Evolutionary conservation across 1,140 invertebrate genomes (phyloP).

Genomic region (Zaprionus africanus): DNA sequence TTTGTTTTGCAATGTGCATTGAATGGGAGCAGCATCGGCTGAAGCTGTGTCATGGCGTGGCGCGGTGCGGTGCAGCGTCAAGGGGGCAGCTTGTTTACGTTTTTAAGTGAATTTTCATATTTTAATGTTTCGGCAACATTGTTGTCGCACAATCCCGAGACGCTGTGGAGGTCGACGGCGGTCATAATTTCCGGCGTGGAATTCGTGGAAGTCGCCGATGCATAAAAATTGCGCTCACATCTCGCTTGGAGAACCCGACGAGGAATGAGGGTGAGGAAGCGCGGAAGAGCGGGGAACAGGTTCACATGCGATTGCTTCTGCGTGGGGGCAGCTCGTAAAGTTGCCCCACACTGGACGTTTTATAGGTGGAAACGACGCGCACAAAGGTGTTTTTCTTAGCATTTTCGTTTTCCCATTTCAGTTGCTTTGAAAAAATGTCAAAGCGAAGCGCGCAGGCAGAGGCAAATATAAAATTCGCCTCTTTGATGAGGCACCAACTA

Average conservation of each 20-base stretch:
- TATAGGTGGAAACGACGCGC: conserved; percentile 59
- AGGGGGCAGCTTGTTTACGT: conserved; percentile 67
- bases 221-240: conserved; percentile 55
- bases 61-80: neutral
- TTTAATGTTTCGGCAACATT: conserved; percentile 80
- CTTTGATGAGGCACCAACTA: conserved; percentile 50
- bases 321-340: conserved; percentile 55
- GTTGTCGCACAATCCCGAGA: conserved; percentile 67
- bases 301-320: conserved; percentile 6
- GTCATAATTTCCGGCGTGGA: conserved; percentile 81
- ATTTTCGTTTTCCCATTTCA: conserved; percentile 16
- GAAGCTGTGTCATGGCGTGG: neutral
- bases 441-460: conserved; percentile 53
- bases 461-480: conserved; percentile 51
- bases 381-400: conserved; percentile 73
- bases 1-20: conserved; percentile 24
- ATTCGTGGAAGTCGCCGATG: conserved; percentile 73
- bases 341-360: conserved; percentile 51
- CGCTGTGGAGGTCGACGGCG: conserved; percentile 56
- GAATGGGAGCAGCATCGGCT: conserved; percentile 39
- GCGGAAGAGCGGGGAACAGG: neutral
- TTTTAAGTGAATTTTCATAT: conserved; percentile 82
- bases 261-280: too few species aligned
- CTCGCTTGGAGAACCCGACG: neutral
- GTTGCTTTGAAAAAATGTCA: conserved; percentile 62